phyloP scores from a whole-genome alignment of 2,888 invertebrate species.

The Clanis bilineata region DNA sequence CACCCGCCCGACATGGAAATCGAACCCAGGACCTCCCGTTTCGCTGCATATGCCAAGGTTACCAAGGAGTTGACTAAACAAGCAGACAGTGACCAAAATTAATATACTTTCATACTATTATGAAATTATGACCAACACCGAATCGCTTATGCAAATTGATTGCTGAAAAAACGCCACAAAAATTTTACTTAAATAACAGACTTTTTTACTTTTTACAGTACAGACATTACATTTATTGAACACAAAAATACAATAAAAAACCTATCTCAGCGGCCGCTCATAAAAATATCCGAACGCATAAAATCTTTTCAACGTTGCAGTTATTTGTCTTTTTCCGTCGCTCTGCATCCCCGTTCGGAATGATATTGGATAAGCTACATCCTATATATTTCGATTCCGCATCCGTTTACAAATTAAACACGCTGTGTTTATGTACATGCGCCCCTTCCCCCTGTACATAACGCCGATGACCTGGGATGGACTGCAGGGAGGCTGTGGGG shows the following conservation, averaged over 20 bases:
- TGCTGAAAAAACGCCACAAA: too few relatives aligned
- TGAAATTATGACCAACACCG: too few relatives aligned
- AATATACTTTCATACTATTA: too few relatives aligned
- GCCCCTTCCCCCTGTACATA: conserved; percentile 34
- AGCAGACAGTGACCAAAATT: too few relatives aligned
- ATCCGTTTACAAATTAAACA: conserved; percentile 77
- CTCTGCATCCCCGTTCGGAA: conserved; percentile 48
- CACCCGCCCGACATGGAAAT: too few relatives aligned
- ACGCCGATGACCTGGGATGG: conserved; percentile 17
- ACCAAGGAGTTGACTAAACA: too few relatives aligned
- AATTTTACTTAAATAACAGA: too few relatives aligned
- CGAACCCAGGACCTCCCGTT: too few relatives aligned
- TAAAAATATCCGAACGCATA: conserved; percentile 55
- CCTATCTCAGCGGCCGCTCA: conserved; percentile 33
- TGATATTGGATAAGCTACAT: conserved; percentile 55
- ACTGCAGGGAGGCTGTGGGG: conserved; percentile 12
- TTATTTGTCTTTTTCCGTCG: conserved; percentile 34
- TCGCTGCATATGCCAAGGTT: too few relatives aligned
- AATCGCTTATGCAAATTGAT: too few relatives aligned
- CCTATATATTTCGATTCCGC: conserved; percentile 60
- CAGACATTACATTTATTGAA: conserved; percentile 11
- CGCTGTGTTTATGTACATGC: conserved; percentile 44
- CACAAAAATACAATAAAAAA: conserved; percentile 8
- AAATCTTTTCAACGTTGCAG: conserved; percentile 45
- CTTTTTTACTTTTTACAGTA: background rate